Conservation (phyloP, 1,140 invertebrate species). For the Philaenus spumarius region DNA sequence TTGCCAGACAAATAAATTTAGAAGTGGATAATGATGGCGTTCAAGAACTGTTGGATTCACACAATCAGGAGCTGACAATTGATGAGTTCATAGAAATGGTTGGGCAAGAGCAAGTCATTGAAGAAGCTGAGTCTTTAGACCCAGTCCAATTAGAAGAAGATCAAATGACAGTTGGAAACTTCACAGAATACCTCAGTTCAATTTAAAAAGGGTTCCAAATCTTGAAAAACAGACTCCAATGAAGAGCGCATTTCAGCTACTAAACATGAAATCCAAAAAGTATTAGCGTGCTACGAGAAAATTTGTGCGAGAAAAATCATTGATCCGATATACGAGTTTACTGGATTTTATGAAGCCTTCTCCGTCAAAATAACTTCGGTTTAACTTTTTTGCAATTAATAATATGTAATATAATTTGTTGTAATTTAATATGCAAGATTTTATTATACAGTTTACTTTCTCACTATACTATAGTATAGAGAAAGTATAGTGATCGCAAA, state of each 20-base stretch:
- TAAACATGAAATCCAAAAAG: background rate
- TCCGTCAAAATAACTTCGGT: background rate
- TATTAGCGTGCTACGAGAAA: background rate
- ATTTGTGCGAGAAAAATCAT: background rate
- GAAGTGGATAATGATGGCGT: slow-evolving; percentile 20
- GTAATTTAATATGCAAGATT: background rate
- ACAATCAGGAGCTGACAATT: slow-evolving; percentile 18
- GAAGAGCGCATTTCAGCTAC: background rate
- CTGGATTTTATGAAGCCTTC: background rate
- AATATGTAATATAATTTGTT: slow-evolving; percentile 1
- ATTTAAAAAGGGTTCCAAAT: background rate
- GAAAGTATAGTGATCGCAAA: too few species aligned
- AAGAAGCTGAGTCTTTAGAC: background rate
- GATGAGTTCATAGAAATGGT: slow-evolving; percentile 8
- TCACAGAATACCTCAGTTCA: background rate
- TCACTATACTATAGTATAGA: too few species aligned
- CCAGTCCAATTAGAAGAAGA: background rate
- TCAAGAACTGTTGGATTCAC: slow-evolving; percentile 20
- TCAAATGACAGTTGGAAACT: background rate
- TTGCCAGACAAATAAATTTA: slow-evolving; percentile 10
- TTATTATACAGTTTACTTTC: background rate
- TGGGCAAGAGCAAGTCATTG: background rate
- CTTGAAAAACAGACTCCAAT: background rate
- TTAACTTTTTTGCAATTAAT: background rate
- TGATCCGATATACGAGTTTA: background rate